These are phyloP conservation scores for Parnassius smintheus DNA, from an alignment of 2,888 invertebrate genomes.

Conservation along the genomic window DNA sequence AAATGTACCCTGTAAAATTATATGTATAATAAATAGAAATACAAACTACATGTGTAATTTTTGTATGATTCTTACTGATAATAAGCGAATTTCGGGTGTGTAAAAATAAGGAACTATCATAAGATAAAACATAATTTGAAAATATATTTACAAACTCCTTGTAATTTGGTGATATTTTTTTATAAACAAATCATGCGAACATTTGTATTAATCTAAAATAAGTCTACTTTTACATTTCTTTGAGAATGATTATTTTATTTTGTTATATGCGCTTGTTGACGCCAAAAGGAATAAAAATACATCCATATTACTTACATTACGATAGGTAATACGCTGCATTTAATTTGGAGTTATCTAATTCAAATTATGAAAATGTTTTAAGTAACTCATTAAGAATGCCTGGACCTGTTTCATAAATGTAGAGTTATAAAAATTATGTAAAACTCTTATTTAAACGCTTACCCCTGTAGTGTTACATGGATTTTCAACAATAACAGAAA, in stretches of 20 bases:
- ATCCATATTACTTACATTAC: conserved; percentile 25
- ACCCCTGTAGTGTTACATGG: conserved; percentile 40
- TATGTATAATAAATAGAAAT: conserved; percentile 4
- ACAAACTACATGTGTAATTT: background rate
- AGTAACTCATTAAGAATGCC: conserved; percentile 68
- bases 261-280: conserved; percentile 31
- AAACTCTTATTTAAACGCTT: conserved; percentile 52
- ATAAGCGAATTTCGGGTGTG: background rate
- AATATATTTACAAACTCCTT: background rate
- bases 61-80: too few relatives aligned
- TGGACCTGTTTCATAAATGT: conserved; percentile 50
- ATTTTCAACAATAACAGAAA: conserved; percentile 29
- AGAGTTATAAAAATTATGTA: conserved; percentile 50
- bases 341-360: conserved; percentile 51
- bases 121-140: background rate
- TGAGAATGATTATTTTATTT: conserved; percentile 44
- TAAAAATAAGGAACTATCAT: background rate
- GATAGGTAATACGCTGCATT: conserved; percentile 45
- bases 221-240: conserved; percentile 51
- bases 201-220: background rate
- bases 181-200: conserved; percentile 10
- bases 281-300: conserved; percentile 63
- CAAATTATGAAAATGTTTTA: conserved; percentile 48
- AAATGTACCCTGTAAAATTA: conserved; percentile 3
- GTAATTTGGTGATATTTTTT: conserved; percentile 2